phyloP scores from a whole-genome alignment of 2,797 vertebrate genomes.

The Brotogeris chrysoptera region DNA sequence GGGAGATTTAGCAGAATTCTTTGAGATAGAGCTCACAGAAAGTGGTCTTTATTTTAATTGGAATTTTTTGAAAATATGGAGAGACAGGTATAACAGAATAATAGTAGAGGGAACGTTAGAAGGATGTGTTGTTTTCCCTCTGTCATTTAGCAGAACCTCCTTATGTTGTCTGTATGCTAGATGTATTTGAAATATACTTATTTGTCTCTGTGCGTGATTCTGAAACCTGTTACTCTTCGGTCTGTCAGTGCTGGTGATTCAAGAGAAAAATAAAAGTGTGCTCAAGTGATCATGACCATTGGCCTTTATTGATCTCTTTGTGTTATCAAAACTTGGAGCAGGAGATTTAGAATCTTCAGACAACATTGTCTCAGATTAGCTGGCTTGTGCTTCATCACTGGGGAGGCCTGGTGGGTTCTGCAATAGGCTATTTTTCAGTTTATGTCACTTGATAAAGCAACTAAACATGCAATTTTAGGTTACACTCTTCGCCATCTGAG shows the following conservation, averaged over 20 bases:
- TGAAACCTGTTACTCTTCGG: not conserved
- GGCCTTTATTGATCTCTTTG: not conserved
- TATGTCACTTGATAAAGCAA: not conserved
- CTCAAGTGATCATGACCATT: not conserved
- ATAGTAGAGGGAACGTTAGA: not conserved
- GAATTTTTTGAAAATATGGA: not conserved
- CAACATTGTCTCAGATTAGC: not conserved
- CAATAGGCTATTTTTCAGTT: not conserved
- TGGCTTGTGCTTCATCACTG: not conserved
- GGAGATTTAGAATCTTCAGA: not conserved
- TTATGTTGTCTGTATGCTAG: not conserved
- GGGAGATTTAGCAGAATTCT: no score
- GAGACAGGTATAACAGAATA: not conserved
- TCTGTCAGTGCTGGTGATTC: not conserved
- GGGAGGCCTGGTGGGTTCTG: not conserved
- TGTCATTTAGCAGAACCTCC: not conserved
- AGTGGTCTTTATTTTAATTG: not conserved
- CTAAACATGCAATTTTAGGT: slow-evolving; percentile 73
- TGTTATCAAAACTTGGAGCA: not conserved
- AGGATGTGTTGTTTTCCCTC: not conserved
- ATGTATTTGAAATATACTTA: not conserved
- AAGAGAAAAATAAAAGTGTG: not conserved
- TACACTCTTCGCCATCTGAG: slow-evolving; percentile 85
- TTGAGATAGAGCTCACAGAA: not conserved
- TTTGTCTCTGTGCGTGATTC: not conserved